Conservation (phyloP, 1,140 invertebrate species). For the Listronotus oregonensis region DNA sequence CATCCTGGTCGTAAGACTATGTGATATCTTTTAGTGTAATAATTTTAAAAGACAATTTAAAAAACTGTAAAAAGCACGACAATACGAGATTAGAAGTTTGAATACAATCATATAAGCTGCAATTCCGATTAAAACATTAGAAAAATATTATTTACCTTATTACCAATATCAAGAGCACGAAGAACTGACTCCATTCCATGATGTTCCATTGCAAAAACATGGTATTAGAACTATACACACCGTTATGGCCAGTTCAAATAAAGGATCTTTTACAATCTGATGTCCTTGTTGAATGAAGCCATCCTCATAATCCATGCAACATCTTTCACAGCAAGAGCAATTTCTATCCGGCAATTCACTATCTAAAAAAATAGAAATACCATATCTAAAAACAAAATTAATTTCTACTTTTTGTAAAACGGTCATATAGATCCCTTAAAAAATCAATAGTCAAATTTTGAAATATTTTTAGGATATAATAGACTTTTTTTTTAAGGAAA, state of each 20-base stretch:
- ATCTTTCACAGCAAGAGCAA: slow-evolving; percentile 81
- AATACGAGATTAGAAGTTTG: too few species aligned
- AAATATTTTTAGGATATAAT: too few species aligned
- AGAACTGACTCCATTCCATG: slow-evolving; percentile 87
- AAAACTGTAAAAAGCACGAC: too few species aligned
- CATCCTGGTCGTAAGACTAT: too few species aligned
- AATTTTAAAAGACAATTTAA: too few species aligned
- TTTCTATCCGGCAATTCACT: slow-evolving; percentile 82
- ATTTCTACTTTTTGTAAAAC: too few species aligned
- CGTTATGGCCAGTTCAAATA: slow-evolving; percentile 88
- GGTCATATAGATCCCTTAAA: too few species aligned
- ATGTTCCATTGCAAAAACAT: slow-evolving; percentile 86
- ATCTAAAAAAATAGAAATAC: slow-evolving; percentile 66
- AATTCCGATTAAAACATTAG: neutral
- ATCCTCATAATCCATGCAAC: slow-evolving; percentile 83
- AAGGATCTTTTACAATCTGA: slow-evolving; percentile 80
- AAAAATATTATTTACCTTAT: slow-evolving; percentile 82
- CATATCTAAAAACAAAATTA: too few species aligned
- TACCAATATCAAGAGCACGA: slow-evolving; percentile 83
- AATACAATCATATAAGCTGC: too few species aligned
- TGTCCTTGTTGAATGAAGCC: slow-evolving; percentile 82
- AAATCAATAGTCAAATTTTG: too few species aligned
- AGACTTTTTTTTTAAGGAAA: too few species aligned
- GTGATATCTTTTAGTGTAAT: too few species aligned
- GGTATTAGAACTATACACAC: slow-evolving; percentile 90